These are phyloP conservation scores for Bothrops jararaca DNA, from an alignment of 2,113 vertebrate species.

Conservation along the genomic window DNA sequence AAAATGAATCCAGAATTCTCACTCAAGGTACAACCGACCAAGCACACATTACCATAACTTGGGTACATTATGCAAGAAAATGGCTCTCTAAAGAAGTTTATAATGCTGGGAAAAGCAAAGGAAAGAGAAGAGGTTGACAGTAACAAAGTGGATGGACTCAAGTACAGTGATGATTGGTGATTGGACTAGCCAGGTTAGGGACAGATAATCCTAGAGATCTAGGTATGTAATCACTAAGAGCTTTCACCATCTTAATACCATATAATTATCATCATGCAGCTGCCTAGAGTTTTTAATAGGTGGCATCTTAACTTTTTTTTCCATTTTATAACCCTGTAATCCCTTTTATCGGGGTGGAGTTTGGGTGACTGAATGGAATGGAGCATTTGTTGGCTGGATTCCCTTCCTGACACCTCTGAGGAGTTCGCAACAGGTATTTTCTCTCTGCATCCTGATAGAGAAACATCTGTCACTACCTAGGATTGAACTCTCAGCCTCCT, in stretches of 20 bases:
- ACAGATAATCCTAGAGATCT: not conserved
- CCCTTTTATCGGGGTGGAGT: not conserved
- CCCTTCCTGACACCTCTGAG: not conserved
- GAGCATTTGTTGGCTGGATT: not conserved
- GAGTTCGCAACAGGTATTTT: not conserved
- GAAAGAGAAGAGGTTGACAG: not conserved
- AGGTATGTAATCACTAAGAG: not conserved
- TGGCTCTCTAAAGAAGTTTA: not conserved
- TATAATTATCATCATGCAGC: not conserved
- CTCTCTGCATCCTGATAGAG: not conserved
- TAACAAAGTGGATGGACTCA: not conserved
- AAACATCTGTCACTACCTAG: not conserved
- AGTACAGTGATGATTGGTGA: not conserved
- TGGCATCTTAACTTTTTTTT: not conserved
- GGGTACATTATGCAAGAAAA: not conserved
- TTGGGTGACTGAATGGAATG: not conserved
- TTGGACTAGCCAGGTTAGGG: not conserved
- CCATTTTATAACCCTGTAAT: not conserved
- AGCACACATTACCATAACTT: not conserved
- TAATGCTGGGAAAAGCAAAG: not conserved
- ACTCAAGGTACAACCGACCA: not conserved
- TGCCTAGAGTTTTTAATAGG: not conserved
- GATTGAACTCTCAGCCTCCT: not conserved
- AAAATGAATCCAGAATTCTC: not conserved
- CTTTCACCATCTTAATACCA: not conserved